These are phyloP conservation scores for Coranthus polyacanthus DNA, from an alignment of 2,797 vertebrate species.

Conservation along the genomic window DNA sequence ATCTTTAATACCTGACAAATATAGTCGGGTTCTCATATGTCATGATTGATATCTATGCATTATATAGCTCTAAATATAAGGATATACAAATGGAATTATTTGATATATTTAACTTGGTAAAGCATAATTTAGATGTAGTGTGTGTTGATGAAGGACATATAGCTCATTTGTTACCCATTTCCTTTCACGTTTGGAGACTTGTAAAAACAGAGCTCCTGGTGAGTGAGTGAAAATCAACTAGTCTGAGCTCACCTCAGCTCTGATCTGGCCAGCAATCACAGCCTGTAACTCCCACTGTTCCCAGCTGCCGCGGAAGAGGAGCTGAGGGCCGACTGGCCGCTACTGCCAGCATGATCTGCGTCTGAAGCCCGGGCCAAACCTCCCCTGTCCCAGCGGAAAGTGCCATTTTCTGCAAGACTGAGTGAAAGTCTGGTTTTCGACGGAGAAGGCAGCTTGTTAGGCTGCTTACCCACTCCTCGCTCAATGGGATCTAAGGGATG, in stretches of 20 bases:
- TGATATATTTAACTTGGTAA: constrained; percentile 29
- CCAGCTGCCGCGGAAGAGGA: constrained; percentile 69
- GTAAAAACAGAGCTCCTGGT: constrained; percentile 66
- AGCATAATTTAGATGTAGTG: constrained; percentile 26
- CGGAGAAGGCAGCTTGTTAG: constrained; percentile 70
- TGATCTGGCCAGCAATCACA: constrained; percentile 72
- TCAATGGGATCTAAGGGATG: constrained; percentile 68
- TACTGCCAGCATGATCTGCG: constrained; percentile 52
- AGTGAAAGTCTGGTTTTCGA: constrained; percentile 73
- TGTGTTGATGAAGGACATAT: constrained; percentile 60
- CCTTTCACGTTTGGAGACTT: constrained; percentile 63
- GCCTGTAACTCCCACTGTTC: constrained; percentile 72
- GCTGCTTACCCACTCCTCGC: constrained; percentile 43
- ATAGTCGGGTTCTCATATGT: constrained; percentile 15
- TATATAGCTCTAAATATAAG: constrained; percentile 7
- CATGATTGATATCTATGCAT: constrained; percentile 27
- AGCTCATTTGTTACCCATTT: constrained; percentile 66
- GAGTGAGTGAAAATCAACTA: constrained; percentile 63
- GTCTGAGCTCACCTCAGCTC: constrained; percentile 76
- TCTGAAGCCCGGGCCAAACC: constrained; percentile 78
- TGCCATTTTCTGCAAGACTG: constrained; percentile 72
- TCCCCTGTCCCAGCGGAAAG: constrained; percentile 73
- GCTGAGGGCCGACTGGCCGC: constrained; percentile 57
- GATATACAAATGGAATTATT: constrained; percentile 9
- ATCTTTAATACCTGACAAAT: constrained; percentile 59